These are phyloP conservation scores for Clarias gariepinus DNA, from an alignment of 2,113 vertebrate species.

Conservation along the genomic window DNA sequence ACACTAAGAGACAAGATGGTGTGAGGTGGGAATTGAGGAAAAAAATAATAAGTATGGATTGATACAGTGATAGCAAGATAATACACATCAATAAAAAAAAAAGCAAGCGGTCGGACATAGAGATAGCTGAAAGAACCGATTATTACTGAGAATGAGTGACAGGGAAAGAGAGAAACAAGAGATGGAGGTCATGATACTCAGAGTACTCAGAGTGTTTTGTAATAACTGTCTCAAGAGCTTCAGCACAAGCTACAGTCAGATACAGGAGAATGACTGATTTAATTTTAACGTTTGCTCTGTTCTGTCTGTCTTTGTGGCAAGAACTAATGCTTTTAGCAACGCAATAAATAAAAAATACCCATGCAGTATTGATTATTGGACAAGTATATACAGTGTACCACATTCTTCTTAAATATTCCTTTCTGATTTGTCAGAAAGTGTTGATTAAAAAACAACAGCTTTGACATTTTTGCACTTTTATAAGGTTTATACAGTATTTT, in stretches of 20 bases:
- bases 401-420: background rate
- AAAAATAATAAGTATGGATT: background rate
- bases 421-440: background rate
- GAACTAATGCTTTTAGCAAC: background rate
- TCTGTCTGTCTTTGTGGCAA: background rate
- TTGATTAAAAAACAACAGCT: background rate
- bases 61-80: background rate
- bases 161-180: background rate
- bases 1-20: background rate
- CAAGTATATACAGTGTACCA: background rate
- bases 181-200: background rate
- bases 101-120: background rate
- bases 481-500: no score
- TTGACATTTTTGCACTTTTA: no score
- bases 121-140: background rate
- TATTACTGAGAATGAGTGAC: background rate
- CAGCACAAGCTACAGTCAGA: background rate
- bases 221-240: background rate
- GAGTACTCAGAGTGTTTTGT: background rate
- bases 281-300: background rate
- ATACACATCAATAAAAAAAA: background rate
- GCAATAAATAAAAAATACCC: background rate
- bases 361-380: background rate
- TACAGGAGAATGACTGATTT: background rate
- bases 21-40: background rate